Evolutionary conservation across 2,888 invertebrate species (phyloP).

Genomic region (Scaptodrosophila latifasciaeformis): DNA sequence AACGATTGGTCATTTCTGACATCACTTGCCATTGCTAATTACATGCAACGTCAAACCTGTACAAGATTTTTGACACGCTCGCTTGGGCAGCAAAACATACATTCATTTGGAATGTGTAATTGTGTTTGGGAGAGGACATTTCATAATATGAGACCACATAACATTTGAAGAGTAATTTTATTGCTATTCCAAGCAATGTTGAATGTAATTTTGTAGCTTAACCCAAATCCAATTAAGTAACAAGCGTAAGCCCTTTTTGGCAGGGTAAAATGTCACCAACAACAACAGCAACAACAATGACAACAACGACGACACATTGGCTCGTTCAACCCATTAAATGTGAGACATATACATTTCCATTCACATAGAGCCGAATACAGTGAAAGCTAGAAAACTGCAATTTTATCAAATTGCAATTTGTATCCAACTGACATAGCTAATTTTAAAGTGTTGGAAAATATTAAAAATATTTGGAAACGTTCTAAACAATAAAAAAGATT

Average conservation of each 20-base stretch:
- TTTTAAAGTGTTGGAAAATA: too few relatives aligned
- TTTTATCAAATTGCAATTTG: too few relatives aligned
- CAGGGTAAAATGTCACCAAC: conserved; percentile 27
- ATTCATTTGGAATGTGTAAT: conserved; percentile 2
- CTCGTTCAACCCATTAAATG: conserved; percentile 65
- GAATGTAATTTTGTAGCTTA: conserved; percentile 61
- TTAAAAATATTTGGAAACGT: too few relatives aligned
- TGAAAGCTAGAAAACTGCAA: conserved; percentile 13
- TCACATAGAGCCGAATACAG: background rate
- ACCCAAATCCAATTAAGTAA: conserved; percentile 67
- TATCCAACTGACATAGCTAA: too few relatives aligned
- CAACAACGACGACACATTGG: conserved; percentile 64
- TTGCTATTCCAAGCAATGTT: conserved; percentile 58
- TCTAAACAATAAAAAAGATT: too few relatives aligned
- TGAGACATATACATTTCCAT: conserved; percentile 18
- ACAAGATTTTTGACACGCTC: conserved; percentile 41
- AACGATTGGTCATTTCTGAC: conserved; percentile 42
- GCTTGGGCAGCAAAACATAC: conserved; percentile 15
- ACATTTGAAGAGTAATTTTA: conserved; percentile 53
- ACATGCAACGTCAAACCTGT: conserved; percentile 38
- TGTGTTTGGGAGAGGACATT: too few relatives aligned
- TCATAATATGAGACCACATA: too few relatives aligned
- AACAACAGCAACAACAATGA: background rate
- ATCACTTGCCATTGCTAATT: conserved; percentile 48
- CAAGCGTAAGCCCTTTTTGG: conserved; percentile 66